Evolutionary conservation across 2,888 invertebrate species (phyloP), one percentile per base, ranked within the genome.

Genomic region (Lysandra bellargus): DNA sequence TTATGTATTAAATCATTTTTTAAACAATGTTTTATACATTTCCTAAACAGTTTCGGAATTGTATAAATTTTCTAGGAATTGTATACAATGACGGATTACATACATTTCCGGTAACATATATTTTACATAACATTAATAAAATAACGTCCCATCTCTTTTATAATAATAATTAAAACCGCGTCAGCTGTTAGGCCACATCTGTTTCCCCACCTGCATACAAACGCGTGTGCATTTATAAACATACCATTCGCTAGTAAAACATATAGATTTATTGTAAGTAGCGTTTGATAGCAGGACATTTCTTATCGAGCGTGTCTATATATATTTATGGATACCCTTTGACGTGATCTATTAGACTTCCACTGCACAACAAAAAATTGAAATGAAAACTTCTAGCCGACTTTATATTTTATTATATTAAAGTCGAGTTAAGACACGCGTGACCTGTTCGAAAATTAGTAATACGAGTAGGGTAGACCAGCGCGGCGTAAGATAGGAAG

Each of bases 121-220:
- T 23, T 0, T 23, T 23, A 23, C 23, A 23, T 57, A 57, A 17
- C 57, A 57, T 57, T 57, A 57, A 17, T 30, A 64, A 64, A 30
- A 30, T 12, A 30, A 64, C 64, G 64, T 64, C 64, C 9, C 23
- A 64, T 64, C 30, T 61, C n/a, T 64, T 30, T 64, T 64, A 64
- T 69, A 69, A 69, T 64, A 69, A 69, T 69, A 69, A 69, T 37
- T 14, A 69, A 76, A 57, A 57, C 53, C 33, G 57, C 57, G 53
- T 14, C 76, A 76, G 76, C 76, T 76, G 76, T 57, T 33, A 33
- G 23, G 14, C 53, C 57, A 33, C 76, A 76, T 76, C 76, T 76
- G 76, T 57, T 53, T 1, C 5, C 5, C 14, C 76, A 76, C 76
- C 76, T 76, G 76, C 76, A 33, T 6, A 57, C 53, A 37, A 53